phyloP scores from a whole-genome alignment of 2,888 invertebrate genomes.

The Pollenia griseotomentosa region DNA sequence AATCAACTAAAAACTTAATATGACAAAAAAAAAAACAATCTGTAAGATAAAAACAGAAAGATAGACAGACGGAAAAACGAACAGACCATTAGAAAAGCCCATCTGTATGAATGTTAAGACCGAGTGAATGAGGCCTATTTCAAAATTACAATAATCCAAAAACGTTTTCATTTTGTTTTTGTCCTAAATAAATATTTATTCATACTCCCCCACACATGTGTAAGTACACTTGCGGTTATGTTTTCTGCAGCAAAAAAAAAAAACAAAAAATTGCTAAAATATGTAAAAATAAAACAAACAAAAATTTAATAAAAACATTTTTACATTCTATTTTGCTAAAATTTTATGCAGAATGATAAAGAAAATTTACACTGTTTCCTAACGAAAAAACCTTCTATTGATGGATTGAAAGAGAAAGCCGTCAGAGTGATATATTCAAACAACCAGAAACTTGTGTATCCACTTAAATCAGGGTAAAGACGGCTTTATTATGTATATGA shows the following conservation, averaged over 20 bases:
- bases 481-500: too few species aligned
- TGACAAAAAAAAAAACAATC: not conserved
- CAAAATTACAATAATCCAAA: constrained; percentile 57
- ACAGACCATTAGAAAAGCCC: not conserved
- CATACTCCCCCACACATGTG: not conserved
- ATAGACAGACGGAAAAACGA: not conserved
- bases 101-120: constrained; percentile 9
- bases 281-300: not conserved
- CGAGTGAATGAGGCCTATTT: constrained; percentile 42
- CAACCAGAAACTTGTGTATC: too few species aligned
- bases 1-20: not conserved
- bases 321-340: not conserved
- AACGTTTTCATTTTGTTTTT: constrained; percentile 14
- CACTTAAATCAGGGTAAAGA: too few species aligned
- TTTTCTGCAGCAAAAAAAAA: not conserved
- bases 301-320: constrained; percentile 16
- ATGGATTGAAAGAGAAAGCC: too few species aligned
- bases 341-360: constrained; percentile 9
- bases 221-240: not conserved
- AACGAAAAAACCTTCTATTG: too few species aligned
- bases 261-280: constrained; percentile 1
- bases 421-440: too few species aligned
- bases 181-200: constrained; percentile 10
- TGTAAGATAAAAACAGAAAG: not conserved
- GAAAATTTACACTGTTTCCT: constrained; percentile 23